Base-by-base conservation (phyloP, 2,888 invertebrate species). In the Yponomeuta malinellus region DNA sequence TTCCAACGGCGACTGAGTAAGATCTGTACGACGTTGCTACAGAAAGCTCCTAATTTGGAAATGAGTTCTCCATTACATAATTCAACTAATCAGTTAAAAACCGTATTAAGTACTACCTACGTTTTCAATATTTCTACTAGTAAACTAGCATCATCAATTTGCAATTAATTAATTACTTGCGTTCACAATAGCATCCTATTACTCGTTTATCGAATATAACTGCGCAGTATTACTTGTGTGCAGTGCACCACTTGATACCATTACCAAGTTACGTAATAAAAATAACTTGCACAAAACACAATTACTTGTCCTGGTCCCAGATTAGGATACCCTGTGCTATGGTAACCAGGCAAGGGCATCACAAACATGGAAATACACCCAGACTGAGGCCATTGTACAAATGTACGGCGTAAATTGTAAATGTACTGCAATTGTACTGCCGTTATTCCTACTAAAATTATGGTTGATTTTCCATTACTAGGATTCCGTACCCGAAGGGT, bases 131-230 rank as follows among this genome's bases (percentile, higher is more conserved):
- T 29, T 31, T 52, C 23, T 23, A 52, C 23, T 68, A 59, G 68
- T 15, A 15, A 59, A 59, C 52, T 59, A 8, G 15, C 71, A 72
- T 72, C 73, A 74, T 75, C 76, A 76, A 76, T 76, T 77, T 78
- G 75, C 75, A 76, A 73, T 73, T 75, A 72, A 66, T 74, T 75
- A 77, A 79, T 79, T 77, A 76, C 75, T 69, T 73, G 71, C 71
- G 71, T 71, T 72, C 71, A 71, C 43, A 70, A 59, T 68, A 43
- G 76, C 78, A 82, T 83, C 82, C 81, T 83, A 83, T 83, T 78
- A 87, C 85, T 85, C 86, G 84, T 83, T 89, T 90, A 90, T 90
- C 89, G 79, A 64, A 74, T 74, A 74, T 76, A 81, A 87, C 82
- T 89, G 82, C 89, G 89, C 86, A 88, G 83, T 83, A 79, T 73